Evolutionary conservation across 2,888 invertebrate species (phyloP).

Genomic region (Muschampia plurimacula): DNA sequence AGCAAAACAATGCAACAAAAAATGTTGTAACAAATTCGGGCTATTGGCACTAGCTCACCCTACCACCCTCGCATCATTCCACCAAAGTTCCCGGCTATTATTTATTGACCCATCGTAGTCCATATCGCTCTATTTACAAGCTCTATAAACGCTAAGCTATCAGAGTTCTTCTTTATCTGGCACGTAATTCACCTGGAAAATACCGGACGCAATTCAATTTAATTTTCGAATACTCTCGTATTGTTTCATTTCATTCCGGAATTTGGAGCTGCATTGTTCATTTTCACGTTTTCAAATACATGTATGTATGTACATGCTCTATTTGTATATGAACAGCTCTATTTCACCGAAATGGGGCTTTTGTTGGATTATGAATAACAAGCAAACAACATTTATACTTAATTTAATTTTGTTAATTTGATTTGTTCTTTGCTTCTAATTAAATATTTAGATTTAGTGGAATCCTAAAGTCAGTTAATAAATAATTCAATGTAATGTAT

Average conservation of each 20-base stretch:
- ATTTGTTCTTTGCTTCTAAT: background rate
- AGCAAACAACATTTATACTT: background rate
- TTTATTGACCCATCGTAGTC: conserved; percentile 46
- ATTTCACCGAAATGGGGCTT: conserved; percentile 16
- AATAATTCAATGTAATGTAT: background rate
- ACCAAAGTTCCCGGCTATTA: conserved; percentile 24
- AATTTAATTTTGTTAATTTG: conserved; percentile 7
- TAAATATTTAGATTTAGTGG: background rate
- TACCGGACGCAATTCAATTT: conserved; percentile 60
- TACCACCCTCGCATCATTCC: too few relatives aligned
- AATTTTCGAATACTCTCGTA: conserved; percentile 58
- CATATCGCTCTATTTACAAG: conserved; percentile 47
- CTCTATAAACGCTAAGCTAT: background rate
- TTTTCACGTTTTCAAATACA: conserved; percentile 28
- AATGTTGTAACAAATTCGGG: too few relatives aligned
- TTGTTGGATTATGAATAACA: background rate
- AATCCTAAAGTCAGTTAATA: background rate
- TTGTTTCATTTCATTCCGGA: conserved; percentile 52
- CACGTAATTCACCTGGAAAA: conserved; percentile 54
- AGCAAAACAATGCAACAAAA: too few relatives aligned
- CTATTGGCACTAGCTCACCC: too few relatives aligned
- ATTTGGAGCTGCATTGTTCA: conserved; percentile 49
- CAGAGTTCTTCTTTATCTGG: conserved; percentile 53
- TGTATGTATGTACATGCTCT: background rate
- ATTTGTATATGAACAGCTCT: background rate